phyloP scores from a whole-genome alignment of 2,113 vertebrate species.

The Holacanthus passer region DNA sequence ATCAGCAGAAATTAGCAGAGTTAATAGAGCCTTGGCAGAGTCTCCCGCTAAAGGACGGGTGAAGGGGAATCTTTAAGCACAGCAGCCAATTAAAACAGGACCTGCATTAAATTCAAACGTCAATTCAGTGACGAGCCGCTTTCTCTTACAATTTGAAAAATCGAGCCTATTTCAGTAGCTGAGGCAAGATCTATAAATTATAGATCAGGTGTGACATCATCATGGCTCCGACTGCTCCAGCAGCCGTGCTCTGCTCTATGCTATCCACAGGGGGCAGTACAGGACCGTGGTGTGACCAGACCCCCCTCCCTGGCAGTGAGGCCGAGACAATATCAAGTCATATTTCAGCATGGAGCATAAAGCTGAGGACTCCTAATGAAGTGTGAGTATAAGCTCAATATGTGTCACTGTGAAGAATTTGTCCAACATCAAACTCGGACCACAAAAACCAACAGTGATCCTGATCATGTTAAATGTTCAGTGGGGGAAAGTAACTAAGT shows the following conservation, averaged over 20 bases:
- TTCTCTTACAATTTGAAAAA: slow-evolving; percentile 9
- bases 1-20: slow-evolving; percentile 22
- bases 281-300: slow-evolving; percentile 47
- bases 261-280: slow-evolving; percentile 81
- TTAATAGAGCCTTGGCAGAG: slow-evolving; percentile 5
- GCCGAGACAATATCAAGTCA: background rate
- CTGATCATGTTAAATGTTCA: background rate
- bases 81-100: background rate
- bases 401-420: background rate
- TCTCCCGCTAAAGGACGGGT: slow-evolving; percentile 17
- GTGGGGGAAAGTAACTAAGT: background rate
- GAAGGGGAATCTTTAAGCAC: slow-evolving; percentile 26
- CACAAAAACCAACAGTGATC: too few species aligned
- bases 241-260: slow-evolving; percentile 61
- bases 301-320: background rate
- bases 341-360: background rate
- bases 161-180: slow-evolving; percentile 52
- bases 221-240: slow-evolving; percentile 5
- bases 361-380: background rate
- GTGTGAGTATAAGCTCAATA: background rate
- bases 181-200: slow-evolving; percentile 74
- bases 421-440: background rate
- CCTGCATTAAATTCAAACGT: slow-evolving; percentile 27
- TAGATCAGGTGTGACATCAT: slow-evolving; percentile 72
- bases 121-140: background rate